Evolutionary conservation across 2,113 vertebrate species (phyloP).

Genomic region (Emydura subglobosa): DNA sequence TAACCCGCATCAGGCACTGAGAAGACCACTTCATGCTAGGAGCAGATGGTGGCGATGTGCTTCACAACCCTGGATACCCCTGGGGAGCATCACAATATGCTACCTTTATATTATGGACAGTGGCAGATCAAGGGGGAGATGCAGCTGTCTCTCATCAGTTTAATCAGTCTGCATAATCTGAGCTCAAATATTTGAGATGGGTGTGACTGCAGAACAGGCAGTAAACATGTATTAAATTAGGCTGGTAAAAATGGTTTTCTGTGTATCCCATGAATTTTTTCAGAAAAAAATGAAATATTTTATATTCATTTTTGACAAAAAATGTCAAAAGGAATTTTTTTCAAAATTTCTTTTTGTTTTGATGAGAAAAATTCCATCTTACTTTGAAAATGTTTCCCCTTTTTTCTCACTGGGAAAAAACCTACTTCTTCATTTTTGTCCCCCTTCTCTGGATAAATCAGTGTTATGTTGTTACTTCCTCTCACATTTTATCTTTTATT

Average conservation of each 20-base stretch:
- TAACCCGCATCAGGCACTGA: no score
- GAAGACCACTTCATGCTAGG: not conserved
- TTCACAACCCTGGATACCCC: not conserved
- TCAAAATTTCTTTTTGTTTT: no score
- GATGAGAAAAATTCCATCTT: no score
- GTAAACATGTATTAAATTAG: not conserved
- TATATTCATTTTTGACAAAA: not conserved
- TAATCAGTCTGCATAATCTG: not conserved
- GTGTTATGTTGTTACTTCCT: not conserved
- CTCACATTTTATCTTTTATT: not conserved
- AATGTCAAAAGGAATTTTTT: no score
- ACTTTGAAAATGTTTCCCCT: not conserved
- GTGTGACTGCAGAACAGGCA: not conserved
- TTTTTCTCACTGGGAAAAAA: not conserved
- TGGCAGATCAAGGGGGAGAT: not conserved
- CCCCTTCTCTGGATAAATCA: not conserved
- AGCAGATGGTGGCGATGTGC: not conserved
- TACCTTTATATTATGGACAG: not conserved
- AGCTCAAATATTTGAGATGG: not conserved
- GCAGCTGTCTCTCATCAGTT: not conserved
- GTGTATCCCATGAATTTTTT: not conserved
- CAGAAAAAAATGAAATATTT: not conserved
- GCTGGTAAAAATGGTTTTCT: not conserved
- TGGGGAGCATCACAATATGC: not conserved
- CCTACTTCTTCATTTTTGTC: not conserved